Conservation (phyloP, 2,113 vertebrate genomes). For the Benitochromis conjunctus region DNA sequence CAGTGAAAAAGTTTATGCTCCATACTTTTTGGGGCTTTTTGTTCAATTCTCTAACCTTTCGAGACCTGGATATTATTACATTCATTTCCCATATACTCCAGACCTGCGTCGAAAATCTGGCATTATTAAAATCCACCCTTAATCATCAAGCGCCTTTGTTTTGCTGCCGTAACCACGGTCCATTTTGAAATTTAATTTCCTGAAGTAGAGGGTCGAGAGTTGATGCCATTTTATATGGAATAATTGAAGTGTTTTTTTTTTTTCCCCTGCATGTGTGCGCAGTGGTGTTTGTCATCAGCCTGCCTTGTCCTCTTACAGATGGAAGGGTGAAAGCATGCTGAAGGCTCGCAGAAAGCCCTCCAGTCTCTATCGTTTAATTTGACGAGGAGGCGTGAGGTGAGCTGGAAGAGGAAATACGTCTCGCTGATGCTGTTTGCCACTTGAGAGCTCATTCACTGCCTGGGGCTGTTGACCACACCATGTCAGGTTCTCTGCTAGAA, state of each 20-base stretch:
- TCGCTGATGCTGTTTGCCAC: constrained; percentile 53
- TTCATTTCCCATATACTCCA: constrained; percentile 33
- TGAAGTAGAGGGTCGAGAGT: constrained; percentile 59
- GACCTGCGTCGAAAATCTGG: constrained; percentile 38
- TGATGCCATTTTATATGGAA: constrained; percentile 61
- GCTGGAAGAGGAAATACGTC: constrained; percentile 67
- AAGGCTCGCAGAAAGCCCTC: constrained; percentile 49
- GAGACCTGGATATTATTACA: constrained; percentile 22
- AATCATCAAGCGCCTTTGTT: constrained; percentile 53
- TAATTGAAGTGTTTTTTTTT: constrained; percentile 48
- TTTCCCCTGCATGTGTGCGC: constrained; percentile 5
- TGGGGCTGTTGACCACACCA: constrained; percentile 66
- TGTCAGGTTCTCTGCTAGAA: constrained; percentile 61
- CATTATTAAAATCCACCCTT: constrained; percentile 55
- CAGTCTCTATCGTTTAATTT: constrained; percentile 62
- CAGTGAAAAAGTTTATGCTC: neutral
- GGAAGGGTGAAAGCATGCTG: constrained; percentile 35
- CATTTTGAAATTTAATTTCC: constrained; percentile 67
- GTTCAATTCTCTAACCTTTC: constrained; percentile 26
- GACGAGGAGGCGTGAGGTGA: constrained; percentile 68
- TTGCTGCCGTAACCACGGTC: constrained; percentile 32
- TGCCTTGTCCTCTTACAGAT: constrained; percentile 52
- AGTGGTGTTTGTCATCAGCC: constrained; percentile 30
- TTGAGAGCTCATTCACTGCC: constrained; percentile 67
- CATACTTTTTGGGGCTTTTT: constrained; percentile 14